Conservation (phyloP, 1,140 invertebrate species). For the Scaptomyza graminum region DNA sequence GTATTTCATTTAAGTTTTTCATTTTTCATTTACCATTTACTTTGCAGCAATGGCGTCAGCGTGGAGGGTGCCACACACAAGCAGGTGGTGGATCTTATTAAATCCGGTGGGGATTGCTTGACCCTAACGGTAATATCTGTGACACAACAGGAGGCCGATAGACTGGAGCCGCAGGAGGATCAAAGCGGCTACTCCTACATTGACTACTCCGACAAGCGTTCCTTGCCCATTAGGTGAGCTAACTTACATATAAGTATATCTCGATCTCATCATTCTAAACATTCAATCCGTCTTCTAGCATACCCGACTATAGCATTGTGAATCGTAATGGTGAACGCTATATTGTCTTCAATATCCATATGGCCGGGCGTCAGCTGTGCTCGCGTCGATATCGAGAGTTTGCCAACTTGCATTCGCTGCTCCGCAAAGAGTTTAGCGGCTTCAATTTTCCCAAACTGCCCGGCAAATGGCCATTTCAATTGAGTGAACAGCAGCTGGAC, state of each 20-base stretch:
- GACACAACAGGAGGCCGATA: conserved; percentile 93
- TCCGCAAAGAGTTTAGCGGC: conserved; percentile 98
- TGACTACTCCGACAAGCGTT: conserved; percentile 99
- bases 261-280: background rate
- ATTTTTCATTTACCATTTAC: background rate
- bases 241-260: too few species aligned
- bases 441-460: conserved; percentile 99
- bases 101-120: conserved; percentile 98
- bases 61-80: conserved; percentile 99
- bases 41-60: conserved; percentile 95
- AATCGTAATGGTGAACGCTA: conserved; percentile 94
- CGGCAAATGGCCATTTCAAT: conserved; percentile 98
- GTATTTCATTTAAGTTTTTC: background rate
- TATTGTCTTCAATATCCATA: conserved; percentile 99
- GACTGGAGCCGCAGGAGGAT: conserved; percentile 94
- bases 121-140: conserved; percentile 98
- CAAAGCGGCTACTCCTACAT: conserved; percentile 94
- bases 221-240: conserved; percentile 91
- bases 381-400: conserved; percentile 98
- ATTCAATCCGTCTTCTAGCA: conserved; percentile 86
- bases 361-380: conserved; percentile 98
- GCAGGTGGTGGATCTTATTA: conserved; percentile 99
- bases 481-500: conserved; percentile 98
- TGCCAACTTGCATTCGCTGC: conserved; percentile 92
- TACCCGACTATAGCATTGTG: conserved; percentile 95